phyloP scores from a whole-genome alignment of 2,113 vertebrate species.

The Barbus barbus region DNA sequence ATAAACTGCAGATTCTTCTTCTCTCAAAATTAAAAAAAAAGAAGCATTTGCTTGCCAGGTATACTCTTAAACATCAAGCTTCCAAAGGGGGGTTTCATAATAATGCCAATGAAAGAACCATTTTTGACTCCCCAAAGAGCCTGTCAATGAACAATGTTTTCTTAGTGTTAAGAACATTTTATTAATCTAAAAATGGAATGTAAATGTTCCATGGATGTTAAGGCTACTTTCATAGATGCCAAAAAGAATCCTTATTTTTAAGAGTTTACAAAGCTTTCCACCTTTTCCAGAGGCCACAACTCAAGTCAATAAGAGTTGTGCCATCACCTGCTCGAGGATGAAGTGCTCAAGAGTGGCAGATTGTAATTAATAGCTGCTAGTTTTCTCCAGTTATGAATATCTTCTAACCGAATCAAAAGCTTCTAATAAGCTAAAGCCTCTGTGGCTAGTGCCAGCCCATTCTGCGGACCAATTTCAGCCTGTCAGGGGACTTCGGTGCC shows the following conservation, averaged over 20 bases:
- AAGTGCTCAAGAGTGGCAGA: neutral
- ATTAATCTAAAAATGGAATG: neutral
- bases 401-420: neutral
- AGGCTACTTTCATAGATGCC: neutral
- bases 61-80: neutral
- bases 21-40: no score
- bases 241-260: neutral
- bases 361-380: neutral
- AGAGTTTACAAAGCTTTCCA: neutral
- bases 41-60: neutral
- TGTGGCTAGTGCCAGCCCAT: neutral
- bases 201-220: neutral
- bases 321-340: neutral
- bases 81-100: neutral
- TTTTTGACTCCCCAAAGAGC: no score
- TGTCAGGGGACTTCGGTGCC: neutral
- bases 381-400: neutral
- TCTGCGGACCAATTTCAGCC: neutral
- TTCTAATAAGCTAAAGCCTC: neutral
- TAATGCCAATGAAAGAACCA: neutral
- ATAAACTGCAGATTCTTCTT: neutral
- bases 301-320: neutral
- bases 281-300: neutral
- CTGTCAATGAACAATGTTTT: neutral
- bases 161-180: neutral